Evolutionary conservation across 2,797 vertebrate species (phyloP).

Genomic region (Anguilla marmorata): DNA sequence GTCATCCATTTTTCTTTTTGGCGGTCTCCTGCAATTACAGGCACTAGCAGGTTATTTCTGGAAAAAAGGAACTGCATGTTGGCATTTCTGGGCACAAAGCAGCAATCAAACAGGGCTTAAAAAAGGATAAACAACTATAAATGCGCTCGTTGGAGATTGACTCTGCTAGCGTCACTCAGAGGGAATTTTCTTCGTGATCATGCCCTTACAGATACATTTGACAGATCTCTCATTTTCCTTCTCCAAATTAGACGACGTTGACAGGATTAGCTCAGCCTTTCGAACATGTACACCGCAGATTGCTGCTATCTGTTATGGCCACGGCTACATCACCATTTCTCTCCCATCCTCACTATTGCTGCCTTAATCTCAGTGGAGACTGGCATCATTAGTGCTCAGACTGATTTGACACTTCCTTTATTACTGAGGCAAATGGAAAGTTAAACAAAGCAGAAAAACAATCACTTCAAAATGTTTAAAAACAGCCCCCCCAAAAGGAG

Average conservation of each 20-base stretch:
- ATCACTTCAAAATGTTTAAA: constrained; percentile 8
- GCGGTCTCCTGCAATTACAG: constrained; percentile 68
- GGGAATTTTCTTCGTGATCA: constrained; percentile 16
- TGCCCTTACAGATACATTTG: background rate
- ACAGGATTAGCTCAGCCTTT: constrained; percentile 13
- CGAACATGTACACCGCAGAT: background rate
- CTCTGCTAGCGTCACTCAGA: constrained; percentile 2
- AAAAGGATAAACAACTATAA: background rate
- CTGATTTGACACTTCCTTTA: background rate
- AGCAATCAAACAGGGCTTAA: background rate
- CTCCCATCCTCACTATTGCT: too few species aligned
- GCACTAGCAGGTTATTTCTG: constrained; percentile 50
- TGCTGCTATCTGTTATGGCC: constrained; percentile 17
- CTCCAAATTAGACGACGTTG: constrained; percentile 12
- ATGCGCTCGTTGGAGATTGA: background rate
- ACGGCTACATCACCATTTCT: background rate
- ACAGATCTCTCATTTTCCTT: background rate
- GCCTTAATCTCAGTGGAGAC: background rate
- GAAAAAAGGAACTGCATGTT: constrained; percentile 15
- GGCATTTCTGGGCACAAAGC: constrained; percentile 17
- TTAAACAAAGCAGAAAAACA: constrained; percentile 19
- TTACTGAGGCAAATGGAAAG: constrained; percentile 6
- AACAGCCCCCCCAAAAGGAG: background rate
- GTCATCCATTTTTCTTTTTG: constrained; percentile 67
- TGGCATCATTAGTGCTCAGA: background rate